phyloP scores from a whole-genome alignment of 2,888 invertebrate genomes.

The Hydropsyche betteni region DNA sequence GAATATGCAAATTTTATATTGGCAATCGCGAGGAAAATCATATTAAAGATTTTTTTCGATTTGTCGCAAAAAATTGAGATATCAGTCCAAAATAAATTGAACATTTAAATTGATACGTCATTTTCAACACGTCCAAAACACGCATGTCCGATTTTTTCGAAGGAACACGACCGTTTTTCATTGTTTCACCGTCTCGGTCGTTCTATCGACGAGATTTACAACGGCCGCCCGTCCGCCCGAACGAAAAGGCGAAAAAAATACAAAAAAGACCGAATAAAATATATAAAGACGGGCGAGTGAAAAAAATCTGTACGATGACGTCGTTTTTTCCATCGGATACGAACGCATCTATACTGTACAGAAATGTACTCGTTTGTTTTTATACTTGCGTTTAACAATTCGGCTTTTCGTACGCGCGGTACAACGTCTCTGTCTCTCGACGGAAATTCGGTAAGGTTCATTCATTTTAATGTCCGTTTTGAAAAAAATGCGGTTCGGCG shows the following conservation, averaged over 20 bases:
- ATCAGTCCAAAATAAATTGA: no score
- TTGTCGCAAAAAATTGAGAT: no score
- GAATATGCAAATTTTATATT: no score
- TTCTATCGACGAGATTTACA: slow-evolving; percentile 22
- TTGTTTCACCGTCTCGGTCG: slow-evolving; percentile 14
- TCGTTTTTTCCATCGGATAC: neutral
- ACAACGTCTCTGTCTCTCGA: neutral
- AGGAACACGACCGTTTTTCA: slow-evolving; percentile 16
- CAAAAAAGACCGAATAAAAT: no score
- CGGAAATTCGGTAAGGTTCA: slow-evolving; percentile 37
- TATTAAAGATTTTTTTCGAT: no score
- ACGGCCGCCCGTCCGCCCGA: slow-evolving; percentile 8
- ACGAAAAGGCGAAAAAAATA: no score
- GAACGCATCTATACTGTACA: neutral
- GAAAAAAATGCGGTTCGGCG: slow-evolving; percentile 22
- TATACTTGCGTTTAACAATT: neutral
- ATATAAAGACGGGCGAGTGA: neutral
- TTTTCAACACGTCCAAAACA: slow-evolving; percentile 6
- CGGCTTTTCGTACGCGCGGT: slow-evolving; percentile 14
- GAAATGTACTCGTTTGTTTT: slow-evolving; percentile 3
- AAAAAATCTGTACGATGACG: slow-evolving; percentile 21
- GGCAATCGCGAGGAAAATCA: no score
- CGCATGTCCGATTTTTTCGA: slow-evolving; percentile 3
- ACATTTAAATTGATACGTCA: no score
- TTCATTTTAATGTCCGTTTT: slow-evolving; percentile 17